Base-by-base conservation (phyloP, 2,797 vertebrate genomes). In the Bryconaethiops microstoma region DNA sequence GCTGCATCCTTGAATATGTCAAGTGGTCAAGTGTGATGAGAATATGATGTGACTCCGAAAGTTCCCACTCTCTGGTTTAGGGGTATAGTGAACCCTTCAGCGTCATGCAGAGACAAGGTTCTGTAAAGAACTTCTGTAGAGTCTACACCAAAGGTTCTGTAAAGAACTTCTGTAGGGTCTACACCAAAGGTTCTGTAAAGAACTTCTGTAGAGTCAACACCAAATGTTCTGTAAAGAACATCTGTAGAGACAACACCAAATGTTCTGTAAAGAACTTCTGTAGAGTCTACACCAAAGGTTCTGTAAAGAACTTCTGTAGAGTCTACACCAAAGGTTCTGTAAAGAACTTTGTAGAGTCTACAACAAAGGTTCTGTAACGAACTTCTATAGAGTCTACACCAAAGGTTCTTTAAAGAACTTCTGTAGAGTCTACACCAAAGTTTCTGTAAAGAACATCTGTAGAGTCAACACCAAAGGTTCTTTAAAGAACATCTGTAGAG, bases 11-110 rank as follows among this genome's bases (percentile, higher is more conserved):
- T 74, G 54, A 23, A 40, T 59, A 21, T 55, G 52, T 74, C 52
- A 74, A 39, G 39, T 60, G 72, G 39, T 45, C 72, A 60, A 60
- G 21, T 60, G 72, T 74, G 72, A 74, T 74, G 39, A 60, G 39
- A 60, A 74, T 73, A n/a, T 73, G 52, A 73, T 60, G 72, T 74
- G 39, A 74, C 35, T 60, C 12, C 14, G 17, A 52, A 19, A 52
- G 68, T 50, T 54, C 14, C n/a, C 67, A 70, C 21, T 25, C 45
- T 68, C 10, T 70, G 42, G 67, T 70, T 69, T 29, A 8, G 68
- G 45, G 68, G 21, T 25, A 14, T 57, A 40, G 2, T 13, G 67
- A 69, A 21, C 42, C 23, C 7, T 29, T 71, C 14, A 52, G 68
- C 25, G 52, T 14, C 23, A 29, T 50, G 68, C 6, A 2, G 7